Percentiles rank a stretch among this genome's conserved stretches.
phyloP scores from a whole-genome alignment of 2,113 vertebrate genomes.

The Rattus norvegicus region DNA sequence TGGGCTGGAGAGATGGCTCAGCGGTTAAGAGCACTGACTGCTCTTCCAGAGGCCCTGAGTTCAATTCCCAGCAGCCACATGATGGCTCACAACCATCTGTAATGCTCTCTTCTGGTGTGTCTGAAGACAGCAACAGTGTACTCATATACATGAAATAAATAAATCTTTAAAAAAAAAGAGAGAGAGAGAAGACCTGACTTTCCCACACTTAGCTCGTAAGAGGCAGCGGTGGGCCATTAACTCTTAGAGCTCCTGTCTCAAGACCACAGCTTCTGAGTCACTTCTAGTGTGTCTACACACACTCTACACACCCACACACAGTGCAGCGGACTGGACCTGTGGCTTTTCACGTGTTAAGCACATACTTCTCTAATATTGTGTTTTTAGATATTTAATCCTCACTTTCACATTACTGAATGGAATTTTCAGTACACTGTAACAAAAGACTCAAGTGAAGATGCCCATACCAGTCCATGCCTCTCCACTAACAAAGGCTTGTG shows the following conservation, averaged over 20 bases:
- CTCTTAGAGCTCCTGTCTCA: slow-evolving; percentile 4
- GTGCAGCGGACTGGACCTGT: too few species aligned
- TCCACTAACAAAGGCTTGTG: not conserved
- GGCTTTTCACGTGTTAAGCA: not conserved
- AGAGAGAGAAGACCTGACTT: not conserved
- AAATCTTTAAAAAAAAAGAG: too few species aligned
- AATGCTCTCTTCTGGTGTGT: too few species aligned
- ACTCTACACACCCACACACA: not conserved
- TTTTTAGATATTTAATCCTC: slow-evolving; percentile 30
- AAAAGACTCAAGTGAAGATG: slow-evolving; percentile 32
- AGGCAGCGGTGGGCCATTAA: not conserved
- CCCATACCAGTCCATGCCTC: not conserved
- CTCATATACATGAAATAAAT: too few species aligned
- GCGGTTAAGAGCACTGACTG: too few species aligned
- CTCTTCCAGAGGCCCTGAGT: too few species aligned
- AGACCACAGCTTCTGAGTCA: not conserved
- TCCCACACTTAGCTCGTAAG: not conserved
- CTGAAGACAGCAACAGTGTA: too few species aligned
- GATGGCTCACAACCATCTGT: too few species aligned
- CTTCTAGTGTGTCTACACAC: not conserved
- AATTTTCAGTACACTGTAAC: slow-evolving; percentile 9
- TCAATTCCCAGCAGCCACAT: too few species aligned
- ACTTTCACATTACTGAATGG: slow-evolving; percentile 42
- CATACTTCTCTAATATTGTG: not conserved
- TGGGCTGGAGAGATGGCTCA: too few species aligned